Evolutionary conservation across 2,797 vertebrate genomes (phyloP).

Genomic region (Rhabdophis nuchalis): DNA sequence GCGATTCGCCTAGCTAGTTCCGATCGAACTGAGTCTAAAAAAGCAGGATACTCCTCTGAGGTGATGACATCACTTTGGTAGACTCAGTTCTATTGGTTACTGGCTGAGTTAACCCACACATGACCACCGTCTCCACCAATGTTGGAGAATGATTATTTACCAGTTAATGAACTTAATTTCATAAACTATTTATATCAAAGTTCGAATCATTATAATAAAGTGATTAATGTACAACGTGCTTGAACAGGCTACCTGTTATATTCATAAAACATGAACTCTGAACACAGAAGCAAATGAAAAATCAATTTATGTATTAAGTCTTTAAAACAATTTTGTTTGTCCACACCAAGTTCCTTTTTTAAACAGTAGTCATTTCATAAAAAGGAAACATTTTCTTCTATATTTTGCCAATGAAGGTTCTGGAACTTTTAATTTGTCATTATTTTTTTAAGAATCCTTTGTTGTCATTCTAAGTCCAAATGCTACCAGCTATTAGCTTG

Average conservation of each 20-base stretch:
- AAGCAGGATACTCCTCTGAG: too few species aligned
- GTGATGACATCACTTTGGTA: too few species aligned
- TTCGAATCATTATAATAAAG: background rate
- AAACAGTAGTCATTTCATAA: background rate
- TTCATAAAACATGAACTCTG: background rate
- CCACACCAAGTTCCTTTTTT: background rate
- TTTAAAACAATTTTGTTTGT: background rate
- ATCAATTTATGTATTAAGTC: background rate
- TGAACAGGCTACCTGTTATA: background rate
- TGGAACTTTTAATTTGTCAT: background rate
- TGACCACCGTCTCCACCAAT: too few species aligned
- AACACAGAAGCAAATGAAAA: background rate
- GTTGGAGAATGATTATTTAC: background rate
- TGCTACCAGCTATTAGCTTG: background rate
- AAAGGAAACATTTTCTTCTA: background rate
- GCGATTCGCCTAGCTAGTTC: too few species aligned
- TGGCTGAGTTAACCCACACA: too few species aligned
- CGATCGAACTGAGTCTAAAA: too few species aligned
- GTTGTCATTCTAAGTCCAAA: background rate
- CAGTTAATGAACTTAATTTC: background rate
- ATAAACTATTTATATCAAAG: background rate
- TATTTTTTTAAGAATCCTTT: background rate
- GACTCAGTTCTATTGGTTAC: too few species aligned
- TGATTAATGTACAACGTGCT: background rate
- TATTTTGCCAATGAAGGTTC: background rate